These are phyloP conservation scores for Drosophila greeni DNA, from an alignment of 2,888 invertebrate species.

Conservation along the genomic window DNA sequence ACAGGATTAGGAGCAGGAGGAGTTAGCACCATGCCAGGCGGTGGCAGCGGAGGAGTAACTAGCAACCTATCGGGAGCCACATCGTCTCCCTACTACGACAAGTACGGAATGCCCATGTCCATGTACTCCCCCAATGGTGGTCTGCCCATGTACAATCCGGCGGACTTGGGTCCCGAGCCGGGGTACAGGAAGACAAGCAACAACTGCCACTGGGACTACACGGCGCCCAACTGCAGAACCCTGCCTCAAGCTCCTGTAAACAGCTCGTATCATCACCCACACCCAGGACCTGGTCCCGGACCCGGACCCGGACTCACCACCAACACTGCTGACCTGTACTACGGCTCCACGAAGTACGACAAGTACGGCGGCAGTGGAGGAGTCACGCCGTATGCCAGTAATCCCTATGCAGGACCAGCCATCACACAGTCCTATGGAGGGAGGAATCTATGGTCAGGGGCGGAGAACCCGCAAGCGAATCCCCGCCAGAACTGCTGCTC, in stretches of 20 bases:
- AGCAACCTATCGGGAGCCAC: conserved; percentile 14
- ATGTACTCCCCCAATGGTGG: conserved; percentile 51
- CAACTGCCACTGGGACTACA: conserved; percentile 70
- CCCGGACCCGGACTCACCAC: conserved; percentile 37
- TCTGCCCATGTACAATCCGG: conserved; percentile 58
- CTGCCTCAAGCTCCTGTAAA: conserved; percentile 43
- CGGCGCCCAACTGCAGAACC: conserved; percentile 58
- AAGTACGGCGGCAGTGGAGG: conserved; percentile 54
- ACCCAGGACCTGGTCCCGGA: conserved; percentile 40
- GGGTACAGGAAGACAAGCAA: conserved; percentile 61
- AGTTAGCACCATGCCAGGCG: background rate
- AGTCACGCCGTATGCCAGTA: conserved; percentile 39
- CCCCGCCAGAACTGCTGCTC: conserved; percentile 71
- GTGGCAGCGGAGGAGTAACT: background rate
- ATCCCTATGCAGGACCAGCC: conserved; percentile 45
- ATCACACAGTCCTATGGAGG: conserved; percentile 46
- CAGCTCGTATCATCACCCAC: conserved; percentile 52
- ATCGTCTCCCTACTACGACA: conserved; percentile 59
- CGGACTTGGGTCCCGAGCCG: conserved; percentile 46
- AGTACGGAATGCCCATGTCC: conserved; percentile 69
- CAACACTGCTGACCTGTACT: conserved; percentile 49
- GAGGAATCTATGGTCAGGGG: conserved; percentile 61
- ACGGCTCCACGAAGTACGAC: conserved; percentile 62
- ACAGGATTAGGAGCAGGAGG: background rate
- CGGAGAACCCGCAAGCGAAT: conserved; percentile 38